Percentiles rank a stretch among this genome's conserved stretches.
Evolutionary conservation across 2,797 vertebrate genomes (phyloP).

Genomic region (Gallinago solitaria): DNA sequence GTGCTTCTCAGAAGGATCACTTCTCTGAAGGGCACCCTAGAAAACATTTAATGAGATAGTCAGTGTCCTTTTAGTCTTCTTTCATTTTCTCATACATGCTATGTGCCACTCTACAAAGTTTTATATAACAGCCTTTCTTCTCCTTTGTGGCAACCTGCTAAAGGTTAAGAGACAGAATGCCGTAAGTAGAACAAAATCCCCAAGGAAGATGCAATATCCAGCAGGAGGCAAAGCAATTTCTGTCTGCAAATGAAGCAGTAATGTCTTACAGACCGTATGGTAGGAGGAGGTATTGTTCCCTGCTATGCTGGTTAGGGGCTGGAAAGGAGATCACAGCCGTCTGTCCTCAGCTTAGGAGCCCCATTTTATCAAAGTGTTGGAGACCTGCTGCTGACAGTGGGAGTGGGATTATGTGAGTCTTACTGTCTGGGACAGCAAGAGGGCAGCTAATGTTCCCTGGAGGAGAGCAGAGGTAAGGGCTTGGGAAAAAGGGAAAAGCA

Average conservation of each 20-base stretch:
- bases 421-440: neutral
- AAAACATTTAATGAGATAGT: conserved; percentile 13
- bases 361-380: neutral
- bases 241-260: neutral
- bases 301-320: neutral
- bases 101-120: neutral
- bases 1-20: neutral
- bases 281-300: neutral
- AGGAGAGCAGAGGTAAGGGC: neutral
- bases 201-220: neutral
- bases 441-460: neutral
- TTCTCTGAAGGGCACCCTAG: neutral
- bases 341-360: neutral
- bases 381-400: neutral
- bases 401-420: neutral
- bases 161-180: conserved; percentile 26
- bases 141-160: conserved; percentile 9
- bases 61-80: neutral
- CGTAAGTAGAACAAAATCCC: neutral
- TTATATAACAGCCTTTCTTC: neutral
- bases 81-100: neutral
- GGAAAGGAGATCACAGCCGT: neutral
- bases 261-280: neutral
- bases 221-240: neutral
- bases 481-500: neutral